Conservation (phyloP, 2,797 vertebrate genomes). For the Gallinago stenura region DNA sequence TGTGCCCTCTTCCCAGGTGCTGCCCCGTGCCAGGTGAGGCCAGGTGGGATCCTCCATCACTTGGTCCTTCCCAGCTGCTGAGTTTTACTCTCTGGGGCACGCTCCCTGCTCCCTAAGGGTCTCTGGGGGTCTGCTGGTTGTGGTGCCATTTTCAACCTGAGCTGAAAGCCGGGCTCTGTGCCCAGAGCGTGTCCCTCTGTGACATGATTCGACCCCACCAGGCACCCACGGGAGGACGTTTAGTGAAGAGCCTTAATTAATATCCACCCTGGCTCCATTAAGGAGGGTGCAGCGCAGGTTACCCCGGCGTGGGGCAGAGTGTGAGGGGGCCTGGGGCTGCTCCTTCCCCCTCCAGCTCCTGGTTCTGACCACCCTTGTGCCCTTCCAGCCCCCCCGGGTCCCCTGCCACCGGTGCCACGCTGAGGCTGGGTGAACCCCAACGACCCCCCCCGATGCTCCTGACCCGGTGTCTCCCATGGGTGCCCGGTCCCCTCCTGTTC, state of each 20-base stretch:
- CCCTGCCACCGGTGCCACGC: background rate
- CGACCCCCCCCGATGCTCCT: background rate
- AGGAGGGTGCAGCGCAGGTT: accelerated
- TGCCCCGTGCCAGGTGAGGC: background rate
- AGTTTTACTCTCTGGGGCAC: background rate
- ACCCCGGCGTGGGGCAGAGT: background rate
- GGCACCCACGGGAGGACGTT: accelerated
- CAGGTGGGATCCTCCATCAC: background rate
- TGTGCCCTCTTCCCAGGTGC: background rate
- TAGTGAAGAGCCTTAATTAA: background rate
- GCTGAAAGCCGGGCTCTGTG: background rate
- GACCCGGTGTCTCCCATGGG: accelerated
- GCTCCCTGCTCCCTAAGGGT: accelerated
- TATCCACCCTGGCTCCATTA: accelerated
- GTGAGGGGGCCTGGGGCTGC: accelerated
- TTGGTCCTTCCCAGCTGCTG: background rate
- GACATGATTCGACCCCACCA: background rate
- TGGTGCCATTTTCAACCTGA: background rate
- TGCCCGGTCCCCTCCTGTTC: background rate
- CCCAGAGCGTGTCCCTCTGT: background rate
- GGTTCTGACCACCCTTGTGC: accelerated
- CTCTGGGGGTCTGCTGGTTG: accelerated
- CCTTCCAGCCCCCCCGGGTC: no score
- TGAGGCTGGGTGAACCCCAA: accelerated
- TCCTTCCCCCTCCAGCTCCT: background rate